A percentile compares a stretch with the other conserved stretches of the same genome.
Conservation (phyloP, 2,113 vertebrate species). For the Crotophaga sulcirostris region DNA sequence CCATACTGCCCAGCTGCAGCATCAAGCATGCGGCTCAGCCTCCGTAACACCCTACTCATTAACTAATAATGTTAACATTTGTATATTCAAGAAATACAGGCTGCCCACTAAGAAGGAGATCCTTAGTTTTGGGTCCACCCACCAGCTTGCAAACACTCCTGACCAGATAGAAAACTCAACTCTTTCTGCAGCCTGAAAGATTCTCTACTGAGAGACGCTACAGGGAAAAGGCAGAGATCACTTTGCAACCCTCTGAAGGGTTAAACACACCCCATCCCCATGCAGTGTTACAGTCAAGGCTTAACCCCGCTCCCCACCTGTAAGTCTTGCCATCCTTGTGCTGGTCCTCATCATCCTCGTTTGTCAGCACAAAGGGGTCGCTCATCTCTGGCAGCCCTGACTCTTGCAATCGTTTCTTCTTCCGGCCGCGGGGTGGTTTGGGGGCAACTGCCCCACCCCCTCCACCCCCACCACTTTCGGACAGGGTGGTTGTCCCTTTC, state of each 20-base stretch:
- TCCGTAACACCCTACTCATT: background rate
- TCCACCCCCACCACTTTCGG: slow-evolving; percentile 64
- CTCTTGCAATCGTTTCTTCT: slow-evolving; percentile 82
- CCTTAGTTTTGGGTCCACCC: background rate
- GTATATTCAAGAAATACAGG: background rate
- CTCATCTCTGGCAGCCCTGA: slow-evolving; percentile 70
- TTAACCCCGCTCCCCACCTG: slow-evolving; percentile 66
- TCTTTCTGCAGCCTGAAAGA: background rate
- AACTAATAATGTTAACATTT: background rate
- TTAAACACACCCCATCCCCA: background rate
- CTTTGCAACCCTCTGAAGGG: background rate
- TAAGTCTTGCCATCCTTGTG: slow-evolving; percentile 86
- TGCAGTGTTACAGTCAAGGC: background rate
- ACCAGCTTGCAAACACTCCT: background rate
- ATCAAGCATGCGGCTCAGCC: background rate
- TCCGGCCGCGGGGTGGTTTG: slow-evolving; percentile 78
- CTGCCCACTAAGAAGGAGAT: background rate
- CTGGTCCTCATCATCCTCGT: slow-evolving; percentile 85
- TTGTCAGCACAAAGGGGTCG: slow-evolving; percentile 84
- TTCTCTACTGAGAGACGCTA: background rate
- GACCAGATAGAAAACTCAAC: background rate
- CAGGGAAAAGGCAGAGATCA: background rate
- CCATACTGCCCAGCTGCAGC: background rate
- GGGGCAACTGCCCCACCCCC: slow-evolving; percentile 68
- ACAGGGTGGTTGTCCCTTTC: slow-evolving; percentile 73